Evolutionary conservation across 2,797 vertebrate genomes (phyloP), one percentile per base, ranked within the genome.

Genomic region (Synanceia verrucosa): DNA sequence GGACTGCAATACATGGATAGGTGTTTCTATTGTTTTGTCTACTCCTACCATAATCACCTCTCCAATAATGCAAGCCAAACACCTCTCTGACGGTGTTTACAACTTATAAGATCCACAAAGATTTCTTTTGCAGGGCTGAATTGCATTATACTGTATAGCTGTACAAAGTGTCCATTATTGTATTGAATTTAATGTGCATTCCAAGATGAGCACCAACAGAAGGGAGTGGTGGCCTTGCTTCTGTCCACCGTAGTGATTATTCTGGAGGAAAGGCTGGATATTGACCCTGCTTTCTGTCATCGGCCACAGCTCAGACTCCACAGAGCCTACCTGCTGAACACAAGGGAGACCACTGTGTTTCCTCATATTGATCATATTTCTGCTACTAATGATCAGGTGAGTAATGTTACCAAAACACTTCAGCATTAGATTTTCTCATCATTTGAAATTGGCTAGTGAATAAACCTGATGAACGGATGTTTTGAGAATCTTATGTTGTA

Each of bases 361-460:
- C 14, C 12, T n/a, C 18, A 24, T 37, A 70, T 67, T 31, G 57
- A 77, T 77, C 37, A n/a, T n/a, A 21, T 56, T 50, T 61, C 48
- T 57, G 43, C 53, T 28, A 1, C 33, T 29, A 24, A 65, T 39
- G 48, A 50, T 28, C 51, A 53, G 65, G 29, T 23, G 37, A 50
- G 24, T 24, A 33, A 28, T 41, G 6, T 14, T 16, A 41, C 21
- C 11, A 23, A 16, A 23, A 50, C 11, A 57, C 21, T 36, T 60
- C 28, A 62, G 37, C 14, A 26, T 4, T 5, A 7, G 1, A 39
- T 18, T 12, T 19, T 33, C 11, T 51, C 21, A 39, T 6, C 21
- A 16, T 16, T 1, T 1, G 29, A 47, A 11, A 55, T 18, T 12
- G 48, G 2, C 0, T n/a, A 18, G 23, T 9, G 4, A 55, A 46